Evolutionary conservation across 2,113 vertebrate genomes (phyloP).

Genomic region (Cochlearius cochlearius): DNA sequence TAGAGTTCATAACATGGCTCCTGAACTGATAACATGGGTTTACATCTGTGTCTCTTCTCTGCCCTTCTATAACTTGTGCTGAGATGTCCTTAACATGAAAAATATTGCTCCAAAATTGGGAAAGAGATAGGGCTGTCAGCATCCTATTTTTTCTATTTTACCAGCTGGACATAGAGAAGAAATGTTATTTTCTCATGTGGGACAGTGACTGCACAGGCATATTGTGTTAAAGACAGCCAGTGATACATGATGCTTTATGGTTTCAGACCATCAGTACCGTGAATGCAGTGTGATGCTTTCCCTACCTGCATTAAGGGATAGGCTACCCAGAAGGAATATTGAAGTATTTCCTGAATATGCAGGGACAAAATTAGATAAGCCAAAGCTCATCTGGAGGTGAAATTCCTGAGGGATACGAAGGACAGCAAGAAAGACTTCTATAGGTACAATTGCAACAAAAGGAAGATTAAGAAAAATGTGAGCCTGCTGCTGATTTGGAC

Average conservation of each 20-base stretch:
- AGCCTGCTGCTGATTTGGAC: neutral
- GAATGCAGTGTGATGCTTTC: neutral
- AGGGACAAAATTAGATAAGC: neutral
- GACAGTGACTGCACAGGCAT: neutral
- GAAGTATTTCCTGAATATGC: neutral
- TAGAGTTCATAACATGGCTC: neutral
- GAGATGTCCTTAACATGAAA: neutral
- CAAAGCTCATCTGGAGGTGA: neutral
- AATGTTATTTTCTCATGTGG: neutral
- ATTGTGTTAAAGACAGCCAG: neutral
- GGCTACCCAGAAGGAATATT: neutral
- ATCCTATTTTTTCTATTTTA: neutral
- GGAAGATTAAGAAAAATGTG: neutral
- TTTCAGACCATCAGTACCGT: neutral
- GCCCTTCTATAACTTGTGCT: neutral
- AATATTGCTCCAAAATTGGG: neutral
- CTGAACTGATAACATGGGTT: neutral
- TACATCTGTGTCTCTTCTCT: neutral
- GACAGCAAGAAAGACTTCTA: neutral
- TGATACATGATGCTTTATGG: neutral
- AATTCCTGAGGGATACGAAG: neutral
- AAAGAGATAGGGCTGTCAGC: neutral
- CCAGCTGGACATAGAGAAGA: neutral
- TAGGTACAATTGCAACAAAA: neutral
- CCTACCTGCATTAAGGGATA: neutral